These are phyloP conservation scores for Porites evermanni DNA, from an alignment of 92 coral and sea anemone species.

Conservation along the genomic window DNA sequence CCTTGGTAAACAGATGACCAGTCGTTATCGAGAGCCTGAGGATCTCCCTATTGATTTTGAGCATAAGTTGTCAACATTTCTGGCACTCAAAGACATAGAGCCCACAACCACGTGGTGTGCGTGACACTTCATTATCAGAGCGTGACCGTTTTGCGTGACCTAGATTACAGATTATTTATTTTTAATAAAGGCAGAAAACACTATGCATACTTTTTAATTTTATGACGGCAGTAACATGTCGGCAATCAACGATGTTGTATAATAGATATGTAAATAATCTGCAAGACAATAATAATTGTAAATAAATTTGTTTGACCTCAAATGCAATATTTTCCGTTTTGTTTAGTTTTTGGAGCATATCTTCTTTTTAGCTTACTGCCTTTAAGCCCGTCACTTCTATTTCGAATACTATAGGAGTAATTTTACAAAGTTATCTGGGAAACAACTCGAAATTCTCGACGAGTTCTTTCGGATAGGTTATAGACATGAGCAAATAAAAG, in stretches of 20 bases:
- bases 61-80: slow-evolving; percentile 82
- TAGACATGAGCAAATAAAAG: too few relatives aligned
- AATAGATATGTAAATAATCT: slow-evolving; percentile 17
- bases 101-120: slow-evolving; percentile 83
- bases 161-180: slow-evolving; percentile 30
- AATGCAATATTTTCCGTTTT: background rate
- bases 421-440: too few relatives aligned
- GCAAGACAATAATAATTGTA: slow-evolving; percentile 14
- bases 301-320: slow-evolving; percentile 21
- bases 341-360: background rate
- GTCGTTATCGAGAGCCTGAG: slow-evolving; percentile 82
- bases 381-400: too few relatives aligned
- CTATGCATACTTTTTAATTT: background rate
- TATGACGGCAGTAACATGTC: background rate
- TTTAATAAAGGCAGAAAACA: background rate
- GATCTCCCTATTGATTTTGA: slow-evolving; percentile 99
- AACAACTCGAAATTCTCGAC: too few relatives aligned
- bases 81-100: slow-evolving; percentile 88
- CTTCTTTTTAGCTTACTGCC: too few relatives aligned
- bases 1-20: slow-evolving; percentile 95
- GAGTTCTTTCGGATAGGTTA: too few relatives aligned
- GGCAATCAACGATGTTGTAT: background rate
- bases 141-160: background rate
- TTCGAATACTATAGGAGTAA: too few relatives aligned
- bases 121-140: background rate